These are phyloP conservation scores for Hestina assimilis DNA, from an alignment of 1,140 invertebrate species.

Conservation along the genomic window DNA sequence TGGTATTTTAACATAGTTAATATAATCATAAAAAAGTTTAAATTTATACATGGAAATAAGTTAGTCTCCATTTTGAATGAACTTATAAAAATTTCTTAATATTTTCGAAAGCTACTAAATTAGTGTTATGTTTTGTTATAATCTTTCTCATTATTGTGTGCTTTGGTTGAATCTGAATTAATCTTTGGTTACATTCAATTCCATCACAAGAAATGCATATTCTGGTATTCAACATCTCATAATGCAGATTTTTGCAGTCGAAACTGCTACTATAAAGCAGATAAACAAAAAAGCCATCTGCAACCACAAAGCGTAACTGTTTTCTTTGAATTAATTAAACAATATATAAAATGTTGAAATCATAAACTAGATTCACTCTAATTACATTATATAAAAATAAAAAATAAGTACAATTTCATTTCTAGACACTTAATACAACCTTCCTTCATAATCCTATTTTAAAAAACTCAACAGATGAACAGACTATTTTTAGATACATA, in stretches of 20 bases:
- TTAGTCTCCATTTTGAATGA: too few species aligned
- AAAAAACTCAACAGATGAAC: too few species aligned
- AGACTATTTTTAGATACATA: not conserved
- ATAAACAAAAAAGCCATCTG: too few species aligned
- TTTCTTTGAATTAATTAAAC: not conserved
- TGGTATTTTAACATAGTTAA: too few species aligned
- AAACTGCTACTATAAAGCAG: too few species aligned
- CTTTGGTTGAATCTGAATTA: constrained; percentile 13
- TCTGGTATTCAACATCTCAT: not conserved
- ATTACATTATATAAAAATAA: not conserved
- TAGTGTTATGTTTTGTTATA: not conserved
- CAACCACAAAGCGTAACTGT: too few species aligned
- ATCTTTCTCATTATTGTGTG: not conserved
- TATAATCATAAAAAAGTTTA: constrained; percentile 8
- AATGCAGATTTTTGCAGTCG: too few species aligned
- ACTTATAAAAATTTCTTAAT: too few species aligned
- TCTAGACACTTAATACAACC: not conserved
- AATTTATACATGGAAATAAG: constrained; percentile 5
- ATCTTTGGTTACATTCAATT: constrained; percentile 14
- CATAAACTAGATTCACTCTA: not conserved
- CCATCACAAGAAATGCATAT: not conserved
- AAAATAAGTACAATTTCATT: constrained; percentile 1
- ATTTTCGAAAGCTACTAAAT: too few species aligned
- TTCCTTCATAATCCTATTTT: not conserved
- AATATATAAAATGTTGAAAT: not conserved